These are phyloP conservation scores for Physocephala rufipes DNA, from an alignment of 2,888 invertebrate species.

Conservation along the genomic window DNA sequence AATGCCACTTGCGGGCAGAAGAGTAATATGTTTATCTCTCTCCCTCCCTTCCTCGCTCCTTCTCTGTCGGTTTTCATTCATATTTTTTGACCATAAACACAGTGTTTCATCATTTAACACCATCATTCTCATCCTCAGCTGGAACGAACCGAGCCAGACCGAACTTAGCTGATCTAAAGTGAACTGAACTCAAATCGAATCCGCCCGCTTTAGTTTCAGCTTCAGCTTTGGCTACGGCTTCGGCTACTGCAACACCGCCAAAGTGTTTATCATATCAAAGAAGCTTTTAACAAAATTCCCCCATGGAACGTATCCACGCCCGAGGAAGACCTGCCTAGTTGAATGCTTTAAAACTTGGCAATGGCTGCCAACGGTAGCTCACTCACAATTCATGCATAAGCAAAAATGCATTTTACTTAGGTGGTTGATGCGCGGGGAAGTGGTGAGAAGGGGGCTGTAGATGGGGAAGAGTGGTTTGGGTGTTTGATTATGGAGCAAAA, in stretches of 20 bases:
- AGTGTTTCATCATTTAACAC: too few species aligned
- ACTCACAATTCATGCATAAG: constrained; percentile 30
- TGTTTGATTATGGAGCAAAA: too few species aligned
- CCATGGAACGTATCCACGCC: constrained; percentile 23
- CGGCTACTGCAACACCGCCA: constrained; percentile 17
- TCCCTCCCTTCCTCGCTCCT: too few species aligned
- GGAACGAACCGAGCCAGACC: too few species aligned
- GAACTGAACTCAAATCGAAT: background rate
- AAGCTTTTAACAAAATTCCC: constrained; percentile 36
- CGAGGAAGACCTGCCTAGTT: constrained; percentile 17
- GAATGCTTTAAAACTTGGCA: constrained; percentile 4
- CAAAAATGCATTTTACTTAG: constrained; percentile 35
- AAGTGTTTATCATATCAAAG: constrained; percentile 37
- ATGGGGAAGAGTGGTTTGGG: background rate
- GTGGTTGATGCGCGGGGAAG: constrained; percentile 9
- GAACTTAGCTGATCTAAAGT: background rate
- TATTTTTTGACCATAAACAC: background rate
- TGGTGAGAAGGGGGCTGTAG: background rate
- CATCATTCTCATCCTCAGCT: too few species aligned
- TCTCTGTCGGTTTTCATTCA: background rate
- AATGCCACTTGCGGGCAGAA: too few species aligned
- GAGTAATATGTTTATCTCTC: too few species aligned
- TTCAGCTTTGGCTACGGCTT: background rate
- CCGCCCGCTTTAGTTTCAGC: background rate
- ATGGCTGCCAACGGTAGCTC: background rate